Base-by-base conservation (phyloP, 2,797 vertebrate genomes). In the Hydrocynus forskahlii region DNA sequence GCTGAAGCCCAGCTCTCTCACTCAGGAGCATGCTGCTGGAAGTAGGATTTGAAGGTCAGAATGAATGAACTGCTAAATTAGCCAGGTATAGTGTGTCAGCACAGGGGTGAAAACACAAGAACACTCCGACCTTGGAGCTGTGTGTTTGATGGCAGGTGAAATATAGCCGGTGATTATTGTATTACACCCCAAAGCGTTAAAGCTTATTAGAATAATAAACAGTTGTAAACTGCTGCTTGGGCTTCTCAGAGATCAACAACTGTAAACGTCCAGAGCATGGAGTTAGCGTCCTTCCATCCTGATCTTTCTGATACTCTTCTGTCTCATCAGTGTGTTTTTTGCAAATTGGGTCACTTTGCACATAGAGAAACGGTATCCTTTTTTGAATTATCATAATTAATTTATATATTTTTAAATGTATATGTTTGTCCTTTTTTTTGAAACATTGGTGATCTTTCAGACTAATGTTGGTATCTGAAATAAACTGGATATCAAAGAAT, bases 1-100 rank as follows among this genome's bases (percentile, higher is more conserved):
- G 66, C 80, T 21, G 62, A 55, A 81, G 40, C 64, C 21, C 62
- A 54, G 62, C 57, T 23, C 14, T 10, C 45, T 76, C 29, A 8
- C 45, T 48, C 38, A 62, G 13, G 19, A 35, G 35, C 35, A 35
- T 35, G 2, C 55, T 63, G 55, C 45, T 74, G 52, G 75, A 68
- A 71, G 35, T 17, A 35, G 59, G 25, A 14, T 7, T n/a, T 79
- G 68, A 63, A 81, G 80, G 80, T 81, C 75, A 81, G 59, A 71
- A 55, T 77, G 66, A 76, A 63, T 81, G 45, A 62, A 75, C 50
- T 62, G 64, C 80, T 75, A 40, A 57, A 48, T 7, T 59, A n/a
- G 9, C 21, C 40, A 71, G 23, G 21, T 23, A 35, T n/a, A 45
- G 50, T 52, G 50, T 29, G 63, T n/a, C 9, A 40, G 17, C 29